Evolutionary conservation across 2,113 vertebrate species (phyloP).

Genomic region (Oxyruncus cristatus): DNA sequence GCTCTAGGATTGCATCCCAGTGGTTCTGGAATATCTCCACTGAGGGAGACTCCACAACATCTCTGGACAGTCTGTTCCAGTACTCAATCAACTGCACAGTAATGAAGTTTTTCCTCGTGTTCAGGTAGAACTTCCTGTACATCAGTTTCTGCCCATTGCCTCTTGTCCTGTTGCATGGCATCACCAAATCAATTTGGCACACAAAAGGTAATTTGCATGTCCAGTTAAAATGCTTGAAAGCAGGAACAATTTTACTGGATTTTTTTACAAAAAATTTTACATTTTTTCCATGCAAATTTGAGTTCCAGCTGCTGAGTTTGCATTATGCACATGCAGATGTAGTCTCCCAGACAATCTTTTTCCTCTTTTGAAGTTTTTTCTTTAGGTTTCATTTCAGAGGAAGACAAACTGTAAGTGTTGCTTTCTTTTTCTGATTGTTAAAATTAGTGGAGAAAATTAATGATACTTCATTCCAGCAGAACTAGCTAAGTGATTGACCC

Average conservation of each 20-base stretch:
- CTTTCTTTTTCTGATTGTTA: background rate
- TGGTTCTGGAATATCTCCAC: background rate
- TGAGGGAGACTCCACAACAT: background rate
- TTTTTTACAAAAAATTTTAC: too few relatives aligned
- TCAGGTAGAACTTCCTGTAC: background rate
- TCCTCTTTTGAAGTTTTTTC: background rate
- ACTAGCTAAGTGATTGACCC: background rate
- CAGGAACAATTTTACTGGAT: background rate
- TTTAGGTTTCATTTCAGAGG: background rate
- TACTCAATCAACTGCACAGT: background rate
- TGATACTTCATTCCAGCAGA: background rate
- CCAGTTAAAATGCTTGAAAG: background rate
- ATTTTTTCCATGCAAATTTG: background rate
- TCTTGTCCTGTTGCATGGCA: background rate
- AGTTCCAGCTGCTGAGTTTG: background rate
- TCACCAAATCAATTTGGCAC: background rate
- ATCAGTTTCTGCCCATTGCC: rapidly evolving
- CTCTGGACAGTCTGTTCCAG: background rate
- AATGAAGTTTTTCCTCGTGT: background rate
- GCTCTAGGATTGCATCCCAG: background rate
- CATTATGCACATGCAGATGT: background rate
- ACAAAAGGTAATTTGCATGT: background rate
- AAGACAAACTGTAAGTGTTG: background rate
- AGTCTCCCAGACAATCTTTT: background rate
- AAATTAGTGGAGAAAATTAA: background rate